Evolutionary conservation across 2,113 vertebrate genomes (phyloP), one percentile per base, ranked within the genome.

Genomic region (Ptychochromis oligacanthus): DNA sequence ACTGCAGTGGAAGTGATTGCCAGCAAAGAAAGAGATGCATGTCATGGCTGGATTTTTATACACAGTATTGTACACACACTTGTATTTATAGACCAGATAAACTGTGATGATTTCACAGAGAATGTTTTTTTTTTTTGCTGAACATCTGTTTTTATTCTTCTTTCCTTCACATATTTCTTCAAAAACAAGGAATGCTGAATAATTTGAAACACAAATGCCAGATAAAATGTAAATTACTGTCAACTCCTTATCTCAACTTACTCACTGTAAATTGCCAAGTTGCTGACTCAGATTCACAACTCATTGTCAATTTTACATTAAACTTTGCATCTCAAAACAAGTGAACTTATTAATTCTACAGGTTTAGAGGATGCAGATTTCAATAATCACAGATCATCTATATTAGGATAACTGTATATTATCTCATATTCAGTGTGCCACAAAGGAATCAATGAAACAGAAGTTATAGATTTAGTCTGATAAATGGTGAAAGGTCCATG

Each of bases 391-490:
- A 2, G 62, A 78, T 86, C 74, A 85, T 84, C 59, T n/a, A 87
- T 84, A 87, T 88, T 80, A 46, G 46, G 55, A 89, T 79, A 75
- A 3, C 81, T 77, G n/a, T 34, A 43, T 56, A 31, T 87, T 60
- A 75, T 62, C 82, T 86, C 72, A 72, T 52, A 34, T 38, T 85
- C 54, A 84, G 1, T 74, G 10, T 83, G 54, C 74, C 24, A 52
- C 49, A 70, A 31, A 65, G 60, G 74, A 92, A 91, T 90, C 81
- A 87, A 86, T 93, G 81, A 85, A 88, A 79, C 80, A 89, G 40
- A 79, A 79, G 79, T 81, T 83, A 90, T 91, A 86, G 88, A 91
- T 90, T 86, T 65, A 7, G 49, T 85, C 34, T 90, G 24, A 20
- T 54, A 84, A 84, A 83, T 76, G 67, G 24, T 40, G 18, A 79